Conservation (phyloP, 1,140 invertebrate genomes). For the Drosophila kanapiae region DNA sequence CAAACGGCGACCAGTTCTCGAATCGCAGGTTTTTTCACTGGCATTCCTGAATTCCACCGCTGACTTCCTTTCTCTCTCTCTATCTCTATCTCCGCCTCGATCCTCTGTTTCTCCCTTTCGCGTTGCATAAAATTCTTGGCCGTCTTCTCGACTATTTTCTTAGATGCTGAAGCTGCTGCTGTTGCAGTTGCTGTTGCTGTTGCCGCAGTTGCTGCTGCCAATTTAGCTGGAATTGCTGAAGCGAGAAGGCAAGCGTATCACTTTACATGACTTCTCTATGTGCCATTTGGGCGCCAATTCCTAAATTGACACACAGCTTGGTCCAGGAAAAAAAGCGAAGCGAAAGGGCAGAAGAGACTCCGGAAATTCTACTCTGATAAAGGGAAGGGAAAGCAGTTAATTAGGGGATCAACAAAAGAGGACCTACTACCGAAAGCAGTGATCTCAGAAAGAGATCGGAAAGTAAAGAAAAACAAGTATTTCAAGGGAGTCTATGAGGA, state of each 20-base stretch:
- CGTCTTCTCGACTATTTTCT: constrained; percentile 70
- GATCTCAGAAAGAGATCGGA: neutral
- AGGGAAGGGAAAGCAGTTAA: constrained; percentile 20
- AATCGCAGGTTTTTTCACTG: constrained; percentile 69
- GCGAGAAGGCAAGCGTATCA: constrained; percentile 69
- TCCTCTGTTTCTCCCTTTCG: constrained; percentile 41
- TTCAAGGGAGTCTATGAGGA: neutral
- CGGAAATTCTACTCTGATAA: neutral
- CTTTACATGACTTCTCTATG: constrained; percentile 79
- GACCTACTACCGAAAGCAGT: neutral
- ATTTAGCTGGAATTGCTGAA: constrained; percentile 65
- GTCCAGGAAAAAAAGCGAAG: constrained; percentile 25
- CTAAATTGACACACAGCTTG: constrained; percentile 69
- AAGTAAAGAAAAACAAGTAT: too few species aligned
- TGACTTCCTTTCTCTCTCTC: constrained; percentile 31
- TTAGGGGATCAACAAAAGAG: neutral
- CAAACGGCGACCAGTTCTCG: constrained; percentile 66
- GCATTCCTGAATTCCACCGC: constrained; percentile 63
- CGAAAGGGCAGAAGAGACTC: constrained; percentile 37
- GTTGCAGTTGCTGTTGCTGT: constrained; percentile 9
- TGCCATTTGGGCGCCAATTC: constrained; percentile 80
- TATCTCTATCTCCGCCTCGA: constrained; percentile 23
- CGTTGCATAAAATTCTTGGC: constrained; percentile 57
- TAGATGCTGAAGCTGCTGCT: constrained; percentile 45
- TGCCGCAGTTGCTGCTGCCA: constrained; percentile 30